Base-by-base conservation (phyloP, 30 jellyfish, hydroid and myxozoan species). In the Phacellophora camtschatica region DNA sequence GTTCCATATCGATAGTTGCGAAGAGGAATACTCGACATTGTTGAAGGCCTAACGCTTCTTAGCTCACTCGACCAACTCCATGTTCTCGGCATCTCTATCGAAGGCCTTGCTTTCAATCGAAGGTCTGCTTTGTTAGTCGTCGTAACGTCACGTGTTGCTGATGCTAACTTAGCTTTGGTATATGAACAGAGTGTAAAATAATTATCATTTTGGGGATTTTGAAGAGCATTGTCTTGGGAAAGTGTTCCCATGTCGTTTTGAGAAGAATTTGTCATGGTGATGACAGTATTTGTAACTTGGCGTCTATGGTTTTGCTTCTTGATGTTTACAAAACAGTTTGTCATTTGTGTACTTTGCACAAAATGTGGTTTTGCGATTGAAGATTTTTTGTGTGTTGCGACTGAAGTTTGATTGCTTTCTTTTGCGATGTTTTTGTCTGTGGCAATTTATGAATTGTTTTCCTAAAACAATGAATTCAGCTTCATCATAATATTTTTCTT, bases 1-100 rank as follows among this genome's bases (percentile, higher is more conserved):
- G 77, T 16, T 15, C 84, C 91, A 28, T 80, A 80, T 22, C 91
- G 50, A 71, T 64, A 80, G 36, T 80, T 80, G 28, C 53, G 57
- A 43, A 24, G 50, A 9, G 54, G 50, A n/a, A n/a, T n/a, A 3
- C 59, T 55, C 5, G 86, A 32, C 74, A 56, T 34, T 24, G 82
- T 54, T 28, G 73, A 18, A 6, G 82, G 41, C 29, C 74, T 72
- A 18, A 22, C 64, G 36, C 48, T 45, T 41, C 36, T 57, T 11
- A 57, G 15, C 57, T 36, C 81, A 9, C 42, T 68, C 16, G 79
- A 56, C 85, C 78, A 81, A 10, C 59, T 37, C 77, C 77, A 33
- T 2, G 55, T 18, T 65, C 45, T 80, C 53, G 59, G 37, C 69
- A 22, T 51, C n/a, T 33, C 80, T 13, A 50, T 71, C n/a, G 77